Percentiles rank a stretch among this genome's conserved stretches.
These are phyloP conservation scores for Strigops habroptila DNA, from an alignment of 2,113 vertebrate genomes.

Conservation along the genomic window DNA sequence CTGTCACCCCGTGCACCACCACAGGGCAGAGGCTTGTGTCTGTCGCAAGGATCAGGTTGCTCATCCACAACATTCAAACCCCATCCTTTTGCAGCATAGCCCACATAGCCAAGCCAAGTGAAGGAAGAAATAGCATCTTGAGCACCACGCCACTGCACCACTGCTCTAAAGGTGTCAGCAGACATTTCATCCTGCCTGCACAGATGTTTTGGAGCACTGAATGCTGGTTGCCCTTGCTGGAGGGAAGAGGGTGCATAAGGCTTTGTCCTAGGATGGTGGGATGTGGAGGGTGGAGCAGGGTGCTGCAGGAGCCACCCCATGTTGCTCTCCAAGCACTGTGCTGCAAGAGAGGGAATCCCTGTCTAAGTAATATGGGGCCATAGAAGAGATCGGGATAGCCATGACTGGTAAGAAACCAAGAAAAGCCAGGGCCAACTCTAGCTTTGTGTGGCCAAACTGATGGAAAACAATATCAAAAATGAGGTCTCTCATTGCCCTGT, in stretches of 20 bases:
- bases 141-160: rapidly evolving
- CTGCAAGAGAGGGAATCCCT: background rate
- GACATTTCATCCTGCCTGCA: background rate
- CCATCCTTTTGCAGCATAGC: background rate
- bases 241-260: background rate
- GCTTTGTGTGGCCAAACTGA: background rate
- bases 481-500: background rate
- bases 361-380: rapidly evolving
- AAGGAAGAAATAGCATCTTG: background rate
- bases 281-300: background rate
- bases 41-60: background rate
- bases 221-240: rapidly evolving
- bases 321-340: rapidly evolving
- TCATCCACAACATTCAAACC: background rate
- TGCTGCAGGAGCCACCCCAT: background rate
- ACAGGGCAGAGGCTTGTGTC: background rate
- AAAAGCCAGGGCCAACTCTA: background rate
- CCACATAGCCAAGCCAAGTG: rapidly evolving
- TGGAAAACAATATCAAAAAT: background rate
- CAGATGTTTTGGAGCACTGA: background rate
- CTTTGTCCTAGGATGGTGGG: rapidly evolving
- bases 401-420: rapidly evolving
- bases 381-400: background rate
- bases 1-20: rapidly evolving
- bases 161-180: background rate